Evolutionary conservation across 2,113 vertebrate species (phyloP), one percentile per base, ranked within the genome.

Genomic region (Prinia subflava): DNA sequence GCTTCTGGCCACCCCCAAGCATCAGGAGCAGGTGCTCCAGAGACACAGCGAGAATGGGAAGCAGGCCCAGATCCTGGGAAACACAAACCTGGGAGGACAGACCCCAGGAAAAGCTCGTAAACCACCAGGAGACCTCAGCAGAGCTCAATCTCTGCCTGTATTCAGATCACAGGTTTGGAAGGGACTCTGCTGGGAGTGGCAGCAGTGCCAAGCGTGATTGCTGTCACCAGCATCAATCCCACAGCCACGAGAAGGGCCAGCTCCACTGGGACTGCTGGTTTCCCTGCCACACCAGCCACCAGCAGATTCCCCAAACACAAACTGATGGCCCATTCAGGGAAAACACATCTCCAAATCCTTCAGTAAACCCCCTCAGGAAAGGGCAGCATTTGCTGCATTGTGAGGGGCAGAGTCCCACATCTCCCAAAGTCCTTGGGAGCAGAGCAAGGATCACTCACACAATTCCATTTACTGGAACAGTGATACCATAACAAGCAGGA

Each of bases 201-300:
- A 44, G 68, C 57, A 68, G 46, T 16, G 28, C 76, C 21, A 39
- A 42, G 22, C 11, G 42, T n/a, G 41, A 13, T 1, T 27, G 37
- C 42, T 42, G 18, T 8, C 68, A 31, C 11, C 63, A 64, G 49
- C 71, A 57, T 1, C 55, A 21, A 11, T 2, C 2, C 1, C 3
- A 24, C 46, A n/a, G 68, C 16, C 56, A 62, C 10, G 7, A 42
- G 46, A 46, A 53, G 39, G 53, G 4, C 47, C 60, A 35, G 65
- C 27, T 50, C 77, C 21, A 8, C 13, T 1, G 2, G 75, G 22
- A 65, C 15, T 0, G 0, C 21, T 20, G 24, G 3, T 14, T 65
- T 35, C 31, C 63, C 68, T 83, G 37, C 41, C 25, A 11, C 7
- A 33, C 11, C 67, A 19, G 47, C 62, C 44, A 9, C 0, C 4